Evolutionary conservation across 2,113 vertebrate genomes (phyloP).

Genomic region (Gnathonemus echidnorhynchus): DNA sequence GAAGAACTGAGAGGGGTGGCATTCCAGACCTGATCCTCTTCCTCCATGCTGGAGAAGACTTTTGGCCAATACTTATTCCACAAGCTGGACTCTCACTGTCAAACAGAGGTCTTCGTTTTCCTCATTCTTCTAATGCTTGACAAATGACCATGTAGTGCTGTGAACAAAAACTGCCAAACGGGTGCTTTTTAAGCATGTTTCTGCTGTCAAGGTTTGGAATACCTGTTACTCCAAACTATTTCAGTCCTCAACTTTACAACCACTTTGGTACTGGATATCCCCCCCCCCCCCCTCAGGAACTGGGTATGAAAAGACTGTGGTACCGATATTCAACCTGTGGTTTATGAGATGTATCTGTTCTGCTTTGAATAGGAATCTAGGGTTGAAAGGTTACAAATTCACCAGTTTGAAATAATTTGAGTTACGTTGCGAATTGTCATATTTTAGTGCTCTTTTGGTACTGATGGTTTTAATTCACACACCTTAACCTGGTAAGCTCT

Average conservation of each 20-base stretch:
- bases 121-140: background rate
- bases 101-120: background rate
- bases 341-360: background rate
- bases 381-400: background rate
- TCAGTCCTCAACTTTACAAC: background rate
- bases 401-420: background rate
- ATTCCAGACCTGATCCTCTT: background rate
- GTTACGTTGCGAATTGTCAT: background rate
- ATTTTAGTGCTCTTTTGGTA: slow-evolving; percentile 2
- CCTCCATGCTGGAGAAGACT: background rate
- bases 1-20: slow-evolving; percentile 65
- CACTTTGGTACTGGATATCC: background rate
- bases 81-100: background rate
- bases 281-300: background rate
- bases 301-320: background rate
- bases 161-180: slow-evolving; percentile 9
- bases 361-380: background rate
- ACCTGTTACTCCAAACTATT: background rate
- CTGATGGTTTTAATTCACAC: background rate
- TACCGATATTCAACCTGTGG: background rate
- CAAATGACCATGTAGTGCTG: background rate
- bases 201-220: background rate
- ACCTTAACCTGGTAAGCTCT: background rate
- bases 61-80: background rate
- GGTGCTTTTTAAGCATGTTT: background rate